Conservation (phyloP, 1,140 invertebrate species). For the Drosophila orena region DNA sequence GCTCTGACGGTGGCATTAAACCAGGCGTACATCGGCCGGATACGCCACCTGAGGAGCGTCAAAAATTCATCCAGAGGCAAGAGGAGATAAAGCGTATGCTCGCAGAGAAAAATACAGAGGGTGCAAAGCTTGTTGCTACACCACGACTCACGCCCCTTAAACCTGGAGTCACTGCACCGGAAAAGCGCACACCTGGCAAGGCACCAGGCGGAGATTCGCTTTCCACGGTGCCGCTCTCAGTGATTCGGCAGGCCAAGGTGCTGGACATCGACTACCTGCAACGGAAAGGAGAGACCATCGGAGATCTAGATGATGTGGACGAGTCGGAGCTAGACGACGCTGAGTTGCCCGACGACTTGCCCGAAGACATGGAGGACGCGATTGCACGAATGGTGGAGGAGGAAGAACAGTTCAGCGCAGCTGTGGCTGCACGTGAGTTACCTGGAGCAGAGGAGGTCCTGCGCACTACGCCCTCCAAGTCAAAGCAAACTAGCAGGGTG, state of each 20-base stretch:
- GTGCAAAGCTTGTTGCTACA: constrained; percentile 79
- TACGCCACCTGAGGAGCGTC: constrained; percentile 82
- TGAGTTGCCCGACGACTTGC: constrained; percentile 75
- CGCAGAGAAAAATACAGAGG: constrained; percentile 83
- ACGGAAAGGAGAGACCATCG: constrained; percentile 78
- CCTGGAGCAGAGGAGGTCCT: constrained; percentile 87
- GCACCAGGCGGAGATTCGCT: constrained; percentile 59
- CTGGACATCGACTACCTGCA: constrained; percentile 83
- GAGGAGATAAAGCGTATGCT: constrained; percentile 84
- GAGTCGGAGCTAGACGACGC: constrained; percentile 79
- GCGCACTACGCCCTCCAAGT: constrained; percentile 84
- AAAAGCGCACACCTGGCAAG: constrained; percentile 70
- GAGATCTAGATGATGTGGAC: constrained; percentile 69
- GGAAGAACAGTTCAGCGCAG: constrained; percentile 85
- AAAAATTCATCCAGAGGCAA: constrained; percentile 84
- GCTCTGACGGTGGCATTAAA: constrained; percentile 86
- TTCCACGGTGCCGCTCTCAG: constrained; percentile 78
- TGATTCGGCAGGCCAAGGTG: constrained; percentile 84
- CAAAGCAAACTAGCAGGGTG: constrained; percentile 30
- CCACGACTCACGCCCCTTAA: constrained; percentile 79
- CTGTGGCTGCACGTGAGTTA: constrained; percentile 86
- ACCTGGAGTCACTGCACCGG: constrained; percentile 13
- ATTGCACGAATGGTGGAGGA: constrained; percentile 88
- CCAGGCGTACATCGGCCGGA: constrained; percentile 81
- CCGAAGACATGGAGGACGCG: constrained; percentile 86